These are phyloP conservation scores for Luffia ferchaultella DNA, from an alignment of 2,888 invertebrate genomes.

Conservation along the genomic window DNA sequence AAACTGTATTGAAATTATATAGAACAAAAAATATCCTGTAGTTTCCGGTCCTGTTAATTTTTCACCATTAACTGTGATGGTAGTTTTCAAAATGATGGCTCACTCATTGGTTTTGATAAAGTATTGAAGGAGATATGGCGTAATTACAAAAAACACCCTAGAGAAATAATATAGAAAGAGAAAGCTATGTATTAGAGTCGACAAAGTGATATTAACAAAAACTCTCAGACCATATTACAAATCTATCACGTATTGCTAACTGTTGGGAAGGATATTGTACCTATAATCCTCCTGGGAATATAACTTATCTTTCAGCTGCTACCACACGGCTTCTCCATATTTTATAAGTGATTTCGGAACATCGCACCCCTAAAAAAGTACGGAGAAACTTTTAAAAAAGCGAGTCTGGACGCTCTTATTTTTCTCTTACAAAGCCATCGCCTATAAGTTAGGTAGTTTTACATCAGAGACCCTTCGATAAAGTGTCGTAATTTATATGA, in stretches of 20 bases:
- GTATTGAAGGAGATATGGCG: no score
- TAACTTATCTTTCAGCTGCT: conserved; percentile 33
- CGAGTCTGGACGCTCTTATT: conserved; percentile 32
- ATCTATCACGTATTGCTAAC: neutral
- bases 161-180: no score
- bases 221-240: neutral
- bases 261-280: neutral
- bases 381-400: conserved; percentile 42
- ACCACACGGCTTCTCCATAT: conserved; percentile 31
- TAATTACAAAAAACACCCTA: no score
- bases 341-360: conserved; percentile 43
- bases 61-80: no score
- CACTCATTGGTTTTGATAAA: no score
- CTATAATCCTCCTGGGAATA: conserved; percentile 30
- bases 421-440: conserved; percentile 43
- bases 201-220: no score
- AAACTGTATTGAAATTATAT: no score
- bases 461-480: conserved; percentile 50
- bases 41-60: no score
- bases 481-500: conserved; percentile 54
- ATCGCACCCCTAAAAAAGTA: conserved; percentile 40
- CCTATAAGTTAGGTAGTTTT: conserved; percentile 48
- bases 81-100: no score
- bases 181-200: no score
- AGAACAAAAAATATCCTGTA: no score